Conservation (phyloP, 2,113 vertebrate genomes). For the Tachuris rubrigastra region DNA sequence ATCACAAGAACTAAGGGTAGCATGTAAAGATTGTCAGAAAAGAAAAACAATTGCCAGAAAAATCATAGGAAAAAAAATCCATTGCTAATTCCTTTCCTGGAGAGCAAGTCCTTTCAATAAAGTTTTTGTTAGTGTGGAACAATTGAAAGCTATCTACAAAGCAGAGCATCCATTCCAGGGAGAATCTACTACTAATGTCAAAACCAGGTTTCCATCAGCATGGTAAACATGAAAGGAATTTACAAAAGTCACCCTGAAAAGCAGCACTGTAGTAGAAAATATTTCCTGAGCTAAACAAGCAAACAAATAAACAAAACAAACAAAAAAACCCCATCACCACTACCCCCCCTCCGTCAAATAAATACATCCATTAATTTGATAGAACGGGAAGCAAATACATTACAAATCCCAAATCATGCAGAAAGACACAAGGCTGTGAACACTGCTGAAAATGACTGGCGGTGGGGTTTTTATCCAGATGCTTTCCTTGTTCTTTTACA, state of each 20-base stretch:
- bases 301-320: background rate
- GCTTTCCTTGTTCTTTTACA: background rate
- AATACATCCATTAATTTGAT: background rate
- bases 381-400: background rate
- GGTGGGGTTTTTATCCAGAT: background rate
- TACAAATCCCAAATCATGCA: background rate
- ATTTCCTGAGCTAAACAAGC: background rate
- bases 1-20: background rate
- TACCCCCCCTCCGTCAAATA: too few species aligned
- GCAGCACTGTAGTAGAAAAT: background rate
- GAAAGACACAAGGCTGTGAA: background rate
- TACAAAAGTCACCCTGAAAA: background rate
- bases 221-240: background rate
- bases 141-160: background rate
- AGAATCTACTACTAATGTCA: background rate
- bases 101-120: background rate
- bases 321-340: rapidly evolving
- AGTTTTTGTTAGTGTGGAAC: background rate
- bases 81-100: background rate
- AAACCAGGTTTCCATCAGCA: background rate
- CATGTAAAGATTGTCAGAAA: background rate
- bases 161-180: background rate
- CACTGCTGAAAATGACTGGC: background rate
- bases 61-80: background rate
- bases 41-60: background rate